These are phyloP conservation scores for Melanocharis versteri DNA, from an alignment of 2,113 vertebrate species.

Conservation along the genomic window DNA sequence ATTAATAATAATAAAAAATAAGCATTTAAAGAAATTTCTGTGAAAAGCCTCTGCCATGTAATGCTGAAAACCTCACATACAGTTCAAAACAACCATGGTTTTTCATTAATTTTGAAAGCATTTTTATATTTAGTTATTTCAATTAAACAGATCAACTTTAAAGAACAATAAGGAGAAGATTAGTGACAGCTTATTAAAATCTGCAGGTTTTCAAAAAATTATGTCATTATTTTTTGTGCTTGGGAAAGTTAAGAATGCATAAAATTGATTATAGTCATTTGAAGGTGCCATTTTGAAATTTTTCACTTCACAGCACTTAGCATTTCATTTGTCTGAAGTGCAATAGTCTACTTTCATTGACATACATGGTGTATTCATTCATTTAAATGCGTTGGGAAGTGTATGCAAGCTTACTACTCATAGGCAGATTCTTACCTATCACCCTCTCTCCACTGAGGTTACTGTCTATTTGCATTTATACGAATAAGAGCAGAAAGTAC, in stretches of 20 bases:
- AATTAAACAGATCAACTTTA: neutral
- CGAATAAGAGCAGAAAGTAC: neutral
- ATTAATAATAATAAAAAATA: neutral
- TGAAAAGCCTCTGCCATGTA: neutral
- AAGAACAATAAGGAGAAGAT: neutral
- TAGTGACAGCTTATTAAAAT: neutral
- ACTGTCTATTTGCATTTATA: neutral
- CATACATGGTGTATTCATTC: neutral
- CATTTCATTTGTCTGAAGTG: neutral
- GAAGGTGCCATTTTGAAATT: neutral
- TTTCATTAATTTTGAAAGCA: neutral
- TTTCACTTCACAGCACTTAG: neutral
- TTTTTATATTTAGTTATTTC: neutral
- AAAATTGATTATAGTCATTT: neutral
- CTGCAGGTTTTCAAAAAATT: neutral
- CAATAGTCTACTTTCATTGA: neutral
- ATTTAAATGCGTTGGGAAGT: neutral
- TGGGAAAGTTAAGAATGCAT: neutral
- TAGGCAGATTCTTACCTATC: neutral
- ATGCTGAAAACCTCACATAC: neutral
- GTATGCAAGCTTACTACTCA: neutral
- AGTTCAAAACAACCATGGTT: neutral
- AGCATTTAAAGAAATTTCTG: neutral
- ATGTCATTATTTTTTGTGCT: neutral
- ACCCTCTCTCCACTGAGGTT: neutral